These are phyloP conservation scores for Xanthia icteritia DNA, from an alignment of 2,888 invertebrate species.

Conservation along the genomic window DNA sequence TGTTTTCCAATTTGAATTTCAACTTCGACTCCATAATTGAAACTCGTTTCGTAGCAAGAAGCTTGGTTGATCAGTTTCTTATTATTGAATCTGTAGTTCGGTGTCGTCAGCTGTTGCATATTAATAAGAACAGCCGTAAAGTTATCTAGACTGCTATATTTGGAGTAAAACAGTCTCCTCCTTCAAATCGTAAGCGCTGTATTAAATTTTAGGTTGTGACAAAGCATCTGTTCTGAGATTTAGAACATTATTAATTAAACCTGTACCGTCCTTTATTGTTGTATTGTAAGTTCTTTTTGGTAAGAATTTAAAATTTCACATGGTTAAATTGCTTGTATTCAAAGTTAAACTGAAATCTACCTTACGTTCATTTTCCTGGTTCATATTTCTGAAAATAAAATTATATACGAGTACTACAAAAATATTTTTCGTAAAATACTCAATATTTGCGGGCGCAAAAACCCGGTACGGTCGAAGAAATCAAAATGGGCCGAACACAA, in stretches of 20 bases:
- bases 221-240: not conserved
- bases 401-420: not conserved
- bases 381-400: not conserved
- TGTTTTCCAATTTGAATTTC: constrained; percentile 30
- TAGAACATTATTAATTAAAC: not conserved
- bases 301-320: not conserved
- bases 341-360: not conserved
- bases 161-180: constrained; percentile 7
- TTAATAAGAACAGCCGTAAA: constrained; percentile 49
- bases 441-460: constrained; percentile 21
- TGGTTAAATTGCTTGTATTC: not conserved
- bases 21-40: constrained; percentile 42
- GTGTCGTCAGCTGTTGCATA: constrained; percentile 57
- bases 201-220: not conserved
- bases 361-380: not conserved
- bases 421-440: not conserved
- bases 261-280: not conserved
- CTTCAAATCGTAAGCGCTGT: constrained; percentile 18
- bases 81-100: constrained; percentile 54
- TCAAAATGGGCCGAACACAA: constrained; percentile 21
- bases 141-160: constrained; percentile 13
- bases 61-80: constrained; percentile 54
- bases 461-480: constrained; percentile 16
- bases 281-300: not conserved
- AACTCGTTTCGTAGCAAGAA: constrained; percentile 31